Base-by-base conservation (phyloP, 2,113 vertebrate genomes). In the Cercocebus atys region DNA sequence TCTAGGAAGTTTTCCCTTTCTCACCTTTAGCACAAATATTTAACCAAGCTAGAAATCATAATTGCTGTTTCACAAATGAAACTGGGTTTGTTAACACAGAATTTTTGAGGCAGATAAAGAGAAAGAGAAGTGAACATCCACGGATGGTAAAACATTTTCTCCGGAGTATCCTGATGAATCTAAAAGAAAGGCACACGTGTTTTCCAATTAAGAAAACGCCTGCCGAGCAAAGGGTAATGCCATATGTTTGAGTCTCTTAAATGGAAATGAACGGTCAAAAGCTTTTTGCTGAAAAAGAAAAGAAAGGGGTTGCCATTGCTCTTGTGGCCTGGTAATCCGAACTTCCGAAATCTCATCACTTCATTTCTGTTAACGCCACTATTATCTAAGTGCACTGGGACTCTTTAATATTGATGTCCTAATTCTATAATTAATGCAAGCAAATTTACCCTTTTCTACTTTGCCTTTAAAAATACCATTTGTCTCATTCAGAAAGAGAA, bases 151-250 rank as follows among this genome's bases (percentile, higher is more conserved):
- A 90, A 75, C 43, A 88, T 81, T 95, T 89, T 81, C 90, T 95
- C 76, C 64, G 40, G 87, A 87, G 94, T 43, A 59, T 40, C 40
- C 27, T 83, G 61, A 93, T 57, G 45, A 86, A 50, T 76, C 80
- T 93, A 78, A 87, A 95, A 92, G 68, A 86, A 83, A 91, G 64
- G 80, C 17, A 12, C 61, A 72, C 35, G 8, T 95, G 73, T 87
- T 96, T 97, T 95, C 83, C 95, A 97, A 85, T 97, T 97, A 92
- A 95, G 73, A 91, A 96, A 91, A 55, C 83, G 87, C 95, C 95
- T 89, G 92, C 76, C 0, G 47, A 95, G 80, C 43, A 70, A 64
- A 61, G 84, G 84, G 55, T 43, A 95, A 89, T 88, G 66, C 76
- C 84, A 90, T 90, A 80, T 96, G 68, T 59, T 80, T 68, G 20